A percentile compares a stretch with the other conserved stretches of the same genome.
Evolutionary conservation across 1,140 invertebrate species (phyloP).

Genomic region (Saxidomus purpurata): DNA sequence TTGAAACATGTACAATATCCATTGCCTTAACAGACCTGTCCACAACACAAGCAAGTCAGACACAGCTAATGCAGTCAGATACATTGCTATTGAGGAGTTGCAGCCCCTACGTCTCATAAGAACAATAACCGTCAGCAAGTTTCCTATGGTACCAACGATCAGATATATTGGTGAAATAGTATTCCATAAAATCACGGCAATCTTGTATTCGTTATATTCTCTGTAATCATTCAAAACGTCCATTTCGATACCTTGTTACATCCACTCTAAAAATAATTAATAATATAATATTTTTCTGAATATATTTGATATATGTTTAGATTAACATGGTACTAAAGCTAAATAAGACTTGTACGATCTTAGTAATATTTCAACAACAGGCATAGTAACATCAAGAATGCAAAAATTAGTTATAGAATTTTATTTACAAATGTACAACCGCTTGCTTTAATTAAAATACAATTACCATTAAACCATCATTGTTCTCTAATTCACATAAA

Average conservation of each 20-base stretch:
- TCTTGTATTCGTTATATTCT: background rate
- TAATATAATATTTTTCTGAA: too few species aligned
- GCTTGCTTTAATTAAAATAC: too few species aligned
- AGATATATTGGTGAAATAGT: slow-evolving; percentile 69
- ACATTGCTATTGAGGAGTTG: slow-evolving; percentile 60
- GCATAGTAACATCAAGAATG: too few species aligned
- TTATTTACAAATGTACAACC: too few species aligned
- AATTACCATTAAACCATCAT: too few species aligned
- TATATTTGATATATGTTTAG: too few species aligned
- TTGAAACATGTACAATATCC: slow-evolving; percentile 64
- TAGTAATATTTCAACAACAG: too few species aligned
- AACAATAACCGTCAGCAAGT: slow-evolving; percentile 71
- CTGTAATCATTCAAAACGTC: background rate
- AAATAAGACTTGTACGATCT: too few species aligned
- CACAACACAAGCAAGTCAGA: slow-evolving; percentile 73
- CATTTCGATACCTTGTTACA: background rate
- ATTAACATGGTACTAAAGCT: too few species aligned
- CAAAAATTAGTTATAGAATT: too few species aligned
- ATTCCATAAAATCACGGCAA: slow-evolving; percentile 52
- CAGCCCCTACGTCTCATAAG: slow-evolving; percentile 59
- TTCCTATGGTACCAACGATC: slow-evolving; percentile 71
- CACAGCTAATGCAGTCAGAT: slow-evolving; percentile 70
- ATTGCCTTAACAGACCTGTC: slow-evolving; percentile 75
- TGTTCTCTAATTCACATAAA: too few species aligned
- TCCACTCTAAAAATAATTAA: too few species aligned